phyloP scores from a whole-genome alignment of 2,113 vertebrate species.

The Malurus cyaneus region DNA sequence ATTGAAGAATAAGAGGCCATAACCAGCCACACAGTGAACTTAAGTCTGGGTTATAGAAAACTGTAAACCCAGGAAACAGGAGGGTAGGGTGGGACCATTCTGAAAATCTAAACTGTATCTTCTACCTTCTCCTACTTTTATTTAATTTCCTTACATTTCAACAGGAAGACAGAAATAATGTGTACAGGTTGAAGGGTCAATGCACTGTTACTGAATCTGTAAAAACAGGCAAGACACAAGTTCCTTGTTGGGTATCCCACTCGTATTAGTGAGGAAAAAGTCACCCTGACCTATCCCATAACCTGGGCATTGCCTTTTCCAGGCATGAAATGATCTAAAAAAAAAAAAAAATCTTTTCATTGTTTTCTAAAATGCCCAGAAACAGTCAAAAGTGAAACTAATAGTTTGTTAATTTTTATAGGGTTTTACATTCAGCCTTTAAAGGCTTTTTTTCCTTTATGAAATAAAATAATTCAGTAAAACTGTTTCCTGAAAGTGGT shows the following conservation, averaged over 20 bases:
- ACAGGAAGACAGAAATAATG: not conserved
- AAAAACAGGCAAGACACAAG: not conserved
- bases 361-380: not conserved
- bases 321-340: not conserved
- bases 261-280: not conserved
- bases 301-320: not conserved
- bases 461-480: not conserved
- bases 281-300: not conserved
- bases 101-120: not conserved
- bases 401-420: not conserved
- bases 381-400: not conserved
- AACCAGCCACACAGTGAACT: not conserved
- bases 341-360: not conserved
- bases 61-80: not conserved
- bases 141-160: not conserved
- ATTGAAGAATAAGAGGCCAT: not conserved
- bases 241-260: not conserved
- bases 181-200: not conserved
- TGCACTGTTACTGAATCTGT: not conserved
- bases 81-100: not conserved
- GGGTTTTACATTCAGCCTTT: not conserved
- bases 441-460: not conserved
- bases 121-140: not conserved
- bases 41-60: not conserved
- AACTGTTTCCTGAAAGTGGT: fast-evolving